Base-by-base conservation (phyloP, 2,113 vertebrate genomes). In the Sapayoa aenigma region DNA sequence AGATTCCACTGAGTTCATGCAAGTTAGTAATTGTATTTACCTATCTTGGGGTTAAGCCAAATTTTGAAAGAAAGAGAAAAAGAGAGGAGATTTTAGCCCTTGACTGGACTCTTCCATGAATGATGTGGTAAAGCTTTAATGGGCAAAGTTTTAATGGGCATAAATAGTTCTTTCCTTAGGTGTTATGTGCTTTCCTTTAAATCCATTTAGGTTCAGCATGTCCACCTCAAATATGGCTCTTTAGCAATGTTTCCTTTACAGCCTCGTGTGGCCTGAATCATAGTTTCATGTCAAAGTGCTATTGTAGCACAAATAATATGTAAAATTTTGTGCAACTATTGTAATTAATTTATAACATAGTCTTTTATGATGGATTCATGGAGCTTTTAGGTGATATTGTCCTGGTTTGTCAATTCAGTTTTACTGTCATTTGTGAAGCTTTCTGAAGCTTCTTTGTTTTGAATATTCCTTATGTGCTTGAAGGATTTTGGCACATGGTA, bases 401-500 rank as follows among this genome's bases (percentile, higher is more conserved):
- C 84, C 91, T 82, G n/a, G 15, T 76, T 91, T 94, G 68, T 69
- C 65, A 79, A 47, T 79, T 96, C 89, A 92, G 56, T 37, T 84
- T 91, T 84, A 56, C 47, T 82, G 74, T 87, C 14, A 91, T 65
- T 92, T 93, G 58, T 41, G 30, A 91, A 72, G 23, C 19, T 84
- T 92, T 92, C 77, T 75, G 41, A 89, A 8, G 14, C 12, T 65
- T 92, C 80, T 93, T 92, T 92, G 72, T 92, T 95, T 95, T 95
- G 65, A 90, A n/a, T 87, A 71, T 90, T 94, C 92, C 88, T 91
- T 75, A 93, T 65, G 20, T 89, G 74, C 84, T 56, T 95, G 80
- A 91, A 91, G 60, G 94, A 92, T 93, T 96, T 96, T 90, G 72
- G 52, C 89, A 94, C 76, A 50, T 59, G 55, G 13, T 72, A 84